Percentiles rank a stretch among this genome's conserved stretches.
phyloP scores from a whole-genome alignment of 2,113 vertebrate genomes.

The Capreolus pygargus region DNA sequence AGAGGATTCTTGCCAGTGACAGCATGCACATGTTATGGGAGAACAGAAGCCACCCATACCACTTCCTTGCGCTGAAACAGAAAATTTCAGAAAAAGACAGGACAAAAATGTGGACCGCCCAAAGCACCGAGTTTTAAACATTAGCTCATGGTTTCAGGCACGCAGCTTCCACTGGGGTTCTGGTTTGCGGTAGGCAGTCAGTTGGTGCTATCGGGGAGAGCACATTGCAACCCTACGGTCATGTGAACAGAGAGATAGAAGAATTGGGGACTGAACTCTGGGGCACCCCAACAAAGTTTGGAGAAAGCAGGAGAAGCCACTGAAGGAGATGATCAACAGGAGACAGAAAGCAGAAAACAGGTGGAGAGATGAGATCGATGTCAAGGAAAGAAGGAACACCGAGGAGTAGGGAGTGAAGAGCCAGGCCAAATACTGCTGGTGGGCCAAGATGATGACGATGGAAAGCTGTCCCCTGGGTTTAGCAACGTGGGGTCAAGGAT shows the following conservation, averaged over 20 bases:
- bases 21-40: background rate
- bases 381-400: background rate
- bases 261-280: background rate
- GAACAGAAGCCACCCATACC: background rate
- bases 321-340: background rate
- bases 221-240: background rate
- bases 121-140: background rate
- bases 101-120: background rate
- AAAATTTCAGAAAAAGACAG: background rate
- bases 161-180: background rate
- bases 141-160: background rate
- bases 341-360: background rate
- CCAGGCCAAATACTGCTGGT: background rate
- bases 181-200: background rate
- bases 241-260: background rate
- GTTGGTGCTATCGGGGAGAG: background rate
- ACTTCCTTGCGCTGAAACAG: background rate
- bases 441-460: background rate
- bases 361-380: background rate
- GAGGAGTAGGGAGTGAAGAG: background rate
- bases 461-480: background rate
- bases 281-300: rapidly evolving
- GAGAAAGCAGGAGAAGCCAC: background rate
- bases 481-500: background rate
- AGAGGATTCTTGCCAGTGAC: background rate